A percentile compares a stretch with the other conserved stretches of the same genome.
phyloP scores from a whole-genome alignment of 2,888 invertebrate species.

The Morinoia aosen region DNA sequence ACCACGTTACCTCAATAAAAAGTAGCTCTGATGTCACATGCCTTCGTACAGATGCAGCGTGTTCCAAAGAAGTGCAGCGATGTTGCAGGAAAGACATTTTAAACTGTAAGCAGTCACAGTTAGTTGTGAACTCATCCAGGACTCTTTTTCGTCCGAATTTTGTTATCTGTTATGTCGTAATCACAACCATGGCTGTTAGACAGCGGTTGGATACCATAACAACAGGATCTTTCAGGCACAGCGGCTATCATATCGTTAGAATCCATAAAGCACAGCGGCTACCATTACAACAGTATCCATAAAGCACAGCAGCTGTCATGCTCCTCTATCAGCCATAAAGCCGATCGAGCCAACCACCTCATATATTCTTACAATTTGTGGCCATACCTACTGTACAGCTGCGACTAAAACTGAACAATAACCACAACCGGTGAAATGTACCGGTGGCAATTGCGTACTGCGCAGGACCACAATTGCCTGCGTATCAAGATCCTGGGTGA shows the following conservation, averaged over 20 bases:
- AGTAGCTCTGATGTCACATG: no score
- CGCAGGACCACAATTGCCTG: constrained; percentile 74
- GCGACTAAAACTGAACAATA: no score
- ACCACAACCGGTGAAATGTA: background rate
- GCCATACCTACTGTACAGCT: background rate
- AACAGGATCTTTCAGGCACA: background rate
- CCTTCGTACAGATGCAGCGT: background rate
- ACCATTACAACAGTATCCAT: background rate
- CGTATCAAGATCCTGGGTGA: constrained; percentile 94
- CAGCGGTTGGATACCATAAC: no score
- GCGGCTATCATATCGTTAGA: background rate
- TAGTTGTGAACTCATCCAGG: background rate
- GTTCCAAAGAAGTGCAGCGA: background rate
- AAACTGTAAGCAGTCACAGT: background rate
- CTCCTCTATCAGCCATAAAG: background rate
- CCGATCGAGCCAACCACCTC: background rate
- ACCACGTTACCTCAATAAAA: no score
- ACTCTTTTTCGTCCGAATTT: background rate
- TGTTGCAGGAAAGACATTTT: background rate
- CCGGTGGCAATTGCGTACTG: background rate
- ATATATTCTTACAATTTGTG: background rate
- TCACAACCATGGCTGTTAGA: no score
- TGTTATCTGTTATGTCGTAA: no score
- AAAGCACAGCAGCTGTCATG: background rate
- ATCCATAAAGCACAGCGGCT: background rate